Conservation (phyloP, 2,797 vertebrate species). For the Garrulus glandarius region DNA sequence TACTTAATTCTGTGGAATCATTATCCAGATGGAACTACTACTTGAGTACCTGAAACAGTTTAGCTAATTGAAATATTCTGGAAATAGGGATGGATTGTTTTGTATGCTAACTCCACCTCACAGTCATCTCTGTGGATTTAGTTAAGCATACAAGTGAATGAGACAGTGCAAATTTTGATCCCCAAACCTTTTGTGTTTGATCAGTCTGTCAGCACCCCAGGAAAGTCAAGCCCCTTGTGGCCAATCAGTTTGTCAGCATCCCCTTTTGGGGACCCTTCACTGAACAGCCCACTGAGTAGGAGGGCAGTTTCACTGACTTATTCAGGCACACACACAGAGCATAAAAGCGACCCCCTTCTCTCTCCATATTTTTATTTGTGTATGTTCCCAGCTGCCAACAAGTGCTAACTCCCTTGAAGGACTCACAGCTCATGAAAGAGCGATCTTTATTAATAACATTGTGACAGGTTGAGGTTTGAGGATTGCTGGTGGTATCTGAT, state of each 20-base stretch:
- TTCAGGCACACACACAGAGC: neutral
- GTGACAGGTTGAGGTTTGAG: neutral
- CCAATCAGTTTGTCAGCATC: neutral
- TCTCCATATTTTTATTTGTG: neutral
- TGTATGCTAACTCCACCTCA: neutral
- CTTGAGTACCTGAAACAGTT: neutral
- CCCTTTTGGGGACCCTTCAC: neutral
- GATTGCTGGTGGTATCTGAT: neutral
- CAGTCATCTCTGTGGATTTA: neutral
- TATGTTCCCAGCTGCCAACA: neutral
- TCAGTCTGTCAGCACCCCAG: neutral
- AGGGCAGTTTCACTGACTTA: neutral
- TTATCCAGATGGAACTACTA: neutral
- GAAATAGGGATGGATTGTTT: neutral
- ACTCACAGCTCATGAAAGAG: neutral
- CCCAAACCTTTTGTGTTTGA: neutral
- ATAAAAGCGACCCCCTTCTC: accelerated
- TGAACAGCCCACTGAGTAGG: neutral
- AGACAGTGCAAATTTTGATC: neutral
- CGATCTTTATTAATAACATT: neutral
- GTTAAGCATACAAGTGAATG: neutral
- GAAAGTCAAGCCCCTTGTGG: neutral
- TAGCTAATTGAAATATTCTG: neutral
- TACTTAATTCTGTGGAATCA: neutral
- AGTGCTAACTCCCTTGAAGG: neutral